phyloP scores from a whole-genome alignment of 2,888 invertebrate species.

The Meloe dianella region DNA sequence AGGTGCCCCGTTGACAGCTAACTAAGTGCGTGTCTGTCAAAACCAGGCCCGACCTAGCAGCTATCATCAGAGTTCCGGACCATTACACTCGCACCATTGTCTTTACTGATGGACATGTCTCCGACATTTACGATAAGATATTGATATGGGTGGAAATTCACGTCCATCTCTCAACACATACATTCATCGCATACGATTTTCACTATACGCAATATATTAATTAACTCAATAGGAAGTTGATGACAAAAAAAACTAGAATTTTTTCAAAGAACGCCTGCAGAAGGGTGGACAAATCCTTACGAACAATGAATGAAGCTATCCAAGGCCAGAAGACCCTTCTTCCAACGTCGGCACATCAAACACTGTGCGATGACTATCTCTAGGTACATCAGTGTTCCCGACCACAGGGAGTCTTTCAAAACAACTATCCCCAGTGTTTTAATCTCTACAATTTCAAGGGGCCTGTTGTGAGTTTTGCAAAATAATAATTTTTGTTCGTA shows the following conservation, averaged over 20 bases:
- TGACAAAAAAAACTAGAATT: background rate
- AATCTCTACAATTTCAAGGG: slow-evolving; percentile 23
- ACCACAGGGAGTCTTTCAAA: slow-evolving; percentile 28
- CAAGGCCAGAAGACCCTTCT: background rate
- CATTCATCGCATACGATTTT: background rate
- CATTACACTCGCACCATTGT: slow-evolving; percentile 46
- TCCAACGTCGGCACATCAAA: background rate
- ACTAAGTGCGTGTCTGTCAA: slow-evolving; percentile 56
- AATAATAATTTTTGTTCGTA: slow-evolving; percentile 25
- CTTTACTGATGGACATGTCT: slow-evolving; percentile 38
- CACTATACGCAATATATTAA: background rate
- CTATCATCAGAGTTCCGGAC: slow-evolving; percentile 46
- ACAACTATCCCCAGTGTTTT: slow-evolving; percentile 27
- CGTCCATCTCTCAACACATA: slow-evolving; percentile 14
- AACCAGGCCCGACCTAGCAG: slow-evolving; percentile 44
- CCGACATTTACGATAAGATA: slow-evolving; percentile 35
- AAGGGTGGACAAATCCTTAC: slow-evolving; percentile 1
- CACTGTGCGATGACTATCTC: background rate
- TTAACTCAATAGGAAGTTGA: background rate
- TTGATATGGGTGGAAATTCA: slow-evolving; percentile 27
- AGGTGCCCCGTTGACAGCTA: slow-evolving; percentile 50
- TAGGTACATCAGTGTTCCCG: slow-evolving; percentile 3
- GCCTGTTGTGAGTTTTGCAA: slow-evolving; percentile 22
- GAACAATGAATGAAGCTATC: slow-evolving; percentile 12
- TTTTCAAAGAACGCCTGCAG: background rate